A percentile compares a stretch with the other conserved stretches of the same genome.
Evolutionary conservation across 2,888 invertebrate genomes (phyloP).

Genomic region (Brenthis daphne): DNA sequence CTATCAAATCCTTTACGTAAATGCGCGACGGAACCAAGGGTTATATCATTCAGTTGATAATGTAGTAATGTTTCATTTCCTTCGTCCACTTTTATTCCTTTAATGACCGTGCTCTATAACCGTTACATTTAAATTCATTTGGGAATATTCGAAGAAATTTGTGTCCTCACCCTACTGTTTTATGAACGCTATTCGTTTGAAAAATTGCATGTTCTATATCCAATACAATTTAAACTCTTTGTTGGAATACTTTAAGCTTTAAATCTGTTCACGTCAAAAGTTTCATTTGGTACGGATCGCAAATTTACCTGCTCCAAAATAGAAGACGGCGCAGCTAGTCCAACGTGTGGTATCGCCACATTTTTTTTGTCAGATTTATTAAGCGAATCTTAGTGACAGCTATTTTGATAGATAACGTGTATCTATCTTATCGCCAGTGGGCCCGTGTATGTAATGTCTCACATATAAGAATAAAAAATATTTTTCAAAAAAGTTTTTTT

Average conservation of each 20-base stretch:
- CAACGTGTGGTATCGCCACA: slow-evolving; percentile 15
- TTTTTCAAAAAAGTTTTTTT: too few species aligned
- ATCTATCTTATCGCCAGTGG: slow-evolving; percentile 1
- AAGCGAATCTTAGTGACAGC: slow-evolving; percentile 19
- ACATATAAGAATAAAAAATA: too few species aligned
- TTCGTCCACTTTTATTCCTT: slow-evolving; percentile 20
- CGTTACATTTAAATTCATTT: slow-evolving; percentile 18
- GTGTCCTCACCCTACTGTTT: slow-evolving; percentile 1
- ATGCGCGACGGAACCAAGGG: not conserved
- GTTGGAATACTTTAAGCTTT: slow-evolving; percentile 15
- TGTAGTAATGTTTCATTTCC: slow-evolving; percentile 21
- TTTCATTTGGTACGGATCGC: slow-evolving; percentile 20
- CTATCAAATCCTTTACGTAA: not conserved
- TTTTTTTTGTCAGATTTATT: slow-evolving; percentile 17
- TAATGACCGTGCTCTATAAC: slow-evolving; percentile 17
- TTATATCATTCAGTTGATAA: slow-evolving; percentile 11
- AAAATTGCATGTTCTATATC: slow-evolving; percentile 11
- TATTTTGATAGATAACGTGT: slow-evolving; percentile 4
- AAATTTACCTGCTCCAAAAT: slow-evolving; percentile 24
- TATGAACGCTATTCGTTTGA: slow-evolving; percentile 19
- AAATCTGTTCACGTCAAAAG: slow-evolving; percentile 16
- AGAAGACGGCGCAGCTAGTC: slow-evolving; percentile 14
- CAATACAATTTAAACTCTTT: slow-evolving; percentile 18
- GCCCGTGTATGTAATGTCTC: too few species aligned
- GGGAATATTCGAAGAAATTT: slow-evolving; percentile 5